phyloP scores from a whole-genome alignment of 2,888 invertebrate species.

The Julus scandinavius region DNA sequence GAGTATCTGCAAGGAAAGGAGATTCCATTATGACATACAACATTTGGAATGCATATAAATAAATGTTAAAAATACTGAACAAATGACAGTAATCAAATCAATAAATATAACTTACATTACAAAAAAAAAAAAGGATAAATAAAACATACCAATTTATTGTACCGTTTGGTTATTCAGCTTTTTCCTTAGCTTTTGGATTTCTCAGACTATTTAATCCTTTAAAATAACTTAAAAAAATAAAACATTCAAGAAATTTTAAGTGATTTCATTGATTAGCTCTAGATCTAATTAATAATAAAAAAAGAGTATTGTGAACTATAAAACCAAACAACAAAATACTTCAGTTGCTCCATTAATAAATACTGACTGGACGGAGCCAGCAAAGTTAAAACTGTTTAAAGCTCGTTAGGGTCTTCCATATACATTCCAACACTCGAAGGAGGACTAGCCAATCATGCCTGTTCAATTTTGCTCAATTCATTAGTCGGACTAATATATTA shows the following conservation, averaged over 20 bases:
- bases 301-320: neutral
- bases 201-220: neutral
- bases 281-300: neutral
- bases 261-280: neutral
- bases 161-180: slow-evolving; percentile 20
- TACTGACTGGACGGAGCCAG: slow-evolving; percentile 14
- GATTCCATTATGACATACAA: slow-evolving; percentile 26
- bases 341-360: neutral
- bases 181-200: neutral
- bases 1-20: slow-evolving; percentile 21
- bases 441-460: neutral
- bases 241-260: neutral
- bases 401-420: slow-evolving; percentile 12
- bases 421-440: neutral
- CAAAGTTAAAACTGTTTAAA: slow-evolving; percentile 14
- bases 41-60: slow-evolving; percentile 34
- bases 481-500: neutral
- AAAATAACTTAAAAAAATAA: neutral
- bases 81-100: slow-evolving; percentile 9
- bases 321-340: neutral
- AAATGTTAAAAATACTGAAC: slow-evolving; percentile 20
- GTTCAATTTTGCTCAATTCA: neutral
- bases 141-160: neutral
- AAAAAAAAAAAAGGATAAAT: neutral
- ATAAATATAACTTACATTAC: slow-evolving; percentile 12